phyloP scores from a whole-genome alignment of 1,140 invertebrate species.

The Drosophila repletoides region DNA sequence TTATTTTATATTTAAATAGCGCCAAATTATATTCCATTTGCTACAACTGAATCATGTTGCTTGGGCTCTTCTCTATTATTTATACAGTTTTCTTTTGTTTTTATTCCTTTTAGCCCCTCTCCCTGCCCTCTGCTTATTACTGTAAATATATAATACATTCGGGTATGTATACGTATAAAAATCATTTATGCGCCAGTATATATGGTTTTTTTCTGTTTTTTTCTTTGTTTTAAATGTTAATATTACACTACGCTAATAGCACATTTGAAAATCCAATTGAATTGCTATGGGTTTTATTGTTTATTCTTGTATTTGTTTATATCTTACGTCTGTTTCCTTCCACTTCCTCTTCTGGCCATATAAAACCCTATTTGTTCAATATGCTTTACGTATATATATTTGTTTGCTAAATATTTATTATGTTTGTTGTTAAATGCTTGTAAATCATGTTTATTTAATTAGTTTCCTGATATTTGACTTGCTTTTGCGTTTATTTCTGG shows the following conservation, averaged over 20 bases:
- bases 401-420: constrained; percentile 41
- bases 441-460: constrained; percentile 70
- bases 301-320: constrained; percentile 15
- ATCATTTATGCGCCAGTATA: constrained; percentile 49
- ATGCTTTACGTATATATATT: constrained; percentile 59
- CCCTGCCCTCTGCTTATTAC: constrained; percentile 34
- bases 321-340: constrained; percentile 19
- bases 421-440: constrained; percentile 63
- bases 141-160: constrained; percentile 47
- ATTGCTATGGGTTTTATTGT: constrained; percentile 29
- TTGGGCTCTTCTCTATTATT: constrained; percentile 18
- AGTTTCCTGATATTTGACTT: constrained; percentile 69
- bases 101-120: constrained; percentile 11
- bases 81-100: constrained; percentile 33
- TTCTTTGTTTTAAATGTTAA: constrained; percentile 32
- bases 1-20: constrained; percentile 72
- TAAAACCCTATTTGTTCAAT: constrained; percentile 53
- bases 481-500: constrained; percentile 29
- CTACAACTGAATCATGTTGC: constrained; percentile 56
- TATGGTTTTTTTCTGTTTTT: constrained; percentile 11
- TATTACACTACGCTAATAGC: constrained; percentile 74
- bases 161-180: constrained; percentile 72
- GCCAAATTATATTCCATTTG: constrained; percentile 76
- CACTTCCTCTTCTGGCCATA: constrained; percentile 11
- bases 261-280: constrained; percentile 69